Base-by-base conservation (phyloP, 1,140 invertebrate genomes). In the Pararge aegeria region DNA sequence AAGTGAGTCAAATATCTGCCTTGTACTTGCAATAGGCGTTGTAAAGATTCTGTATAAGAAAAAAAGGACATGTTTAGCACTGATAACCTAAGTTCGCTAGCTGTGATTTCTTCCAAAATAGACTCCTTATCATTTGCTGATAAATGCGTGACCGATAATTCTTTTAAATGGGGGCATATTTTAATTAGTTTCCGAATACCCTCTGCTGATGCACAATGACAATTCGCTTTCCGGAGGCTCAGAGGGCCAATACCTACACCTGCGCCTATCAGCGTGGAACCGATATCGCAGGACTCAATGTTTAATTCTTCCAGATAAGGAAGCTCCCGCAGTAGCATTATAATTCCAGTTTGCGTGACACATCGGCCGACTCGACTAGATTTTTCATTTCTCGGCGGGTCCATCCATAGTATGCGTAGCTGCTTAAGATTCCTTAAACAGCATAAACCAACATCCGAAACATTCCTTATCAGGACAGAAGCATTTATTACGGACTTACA, bases 261-360 rank as follows among this genome's bases (percentile, higher is more conserved):
- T 10, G 81, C 76, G 21, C 71, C 64, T 10, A 90, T 86, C 9
- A 90, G 74, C 4, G 87, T 90, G 0, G 89, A 83, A 5, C 89
- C 88, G 38, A 90, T 84, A 68, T 90, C 88, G 58, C 89, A 90
- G 7, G 89, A 88, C 46, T 90, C 89, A 27, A 90, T 88, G 10
- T 78, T 61, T 34, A 90, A 65, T 55, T 90, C 88, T 66, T 90
- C 87, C 37, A 90, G 73, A 50, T 78, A 76, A 12, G 87, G 88
- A 19, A 90, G 72, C 30, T 80, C 73, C 15, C 70, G 75, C n/a
- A 90, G 68, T 4, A 90, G 60, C 81, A 81, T 83, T 15, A 88
- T 82, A 7, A 90, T 88, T 9, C 88, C 89, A 4, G 76, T 70
- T 66, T 89, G 88, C 1, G 89, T 84, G 0, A 90, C 86, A 55